These are phyloP conservation scores for Mythimna pallens DNA, from an alignment of 2,888 invertebrate species.

Conservation along the genomic window DNA sequence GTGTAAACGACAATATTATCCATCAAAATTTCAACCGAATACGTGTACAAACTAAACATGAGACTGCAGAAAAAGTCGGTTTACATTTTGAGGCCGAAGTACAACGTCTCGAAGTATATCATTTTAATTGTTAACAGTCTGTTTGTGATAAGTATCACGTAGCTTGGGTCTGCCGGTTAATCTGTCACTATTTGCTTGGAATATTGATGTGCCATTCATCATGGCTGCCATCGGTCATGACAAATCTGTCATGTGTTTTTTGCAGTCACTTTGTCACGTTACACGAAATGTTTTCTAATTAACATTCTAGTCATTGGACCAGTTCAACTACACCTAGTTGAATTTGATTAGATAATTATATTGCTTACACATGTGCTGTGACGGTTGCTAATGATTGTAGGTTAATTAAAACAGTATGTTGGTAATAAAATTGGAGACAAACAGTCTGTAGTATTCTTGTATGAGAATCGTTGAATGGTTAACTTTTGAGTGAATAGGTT, in stretches of 20 bases:
- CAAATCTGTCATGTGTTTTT: constrained; percentile 46
- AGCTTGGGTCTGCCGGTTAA: constrained; percentile 69
- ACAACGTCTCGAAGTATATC: constrained; percentile 54
- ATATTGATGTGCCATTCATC: constrained; percentile 85
- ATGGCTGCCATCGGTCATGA: constrained; percentile 63
- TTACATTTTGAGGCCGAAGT: constrained; percentile 37
- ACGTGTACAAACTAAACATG: constrained; percentile 36
- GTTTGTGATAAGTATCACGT: constrained; percentile 74
- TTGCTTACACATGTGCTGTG: constrained; percentile 15
- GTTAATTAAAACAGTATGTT: constrained; percentile 28
- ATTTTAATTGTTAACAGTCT: constrained; percentile 61
- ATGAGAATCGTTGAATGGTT: neutral
- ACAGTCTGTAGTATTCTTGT: constrained; percentile 2
- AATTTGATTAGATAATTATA: constrained; percentile 12
- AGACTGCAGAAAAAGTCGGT: constrained; percentile 37
- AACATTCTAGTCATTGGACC: constrained; percentile 34
- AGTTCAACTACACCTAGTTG: constrained; percentile 11
- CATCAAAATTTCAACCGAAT: constrained; percentile 25
- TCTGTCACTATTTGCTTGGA: constrained; percentile 77
- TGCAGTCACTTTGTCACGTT: constrained; percentile 33
- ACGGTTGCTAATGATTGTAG: constrained; percentile 33
- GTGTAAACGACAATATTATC: constrained; percentile 35
- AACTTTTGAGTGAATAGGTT: no score
- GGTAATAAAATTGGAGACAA: constrained; percentile 24
- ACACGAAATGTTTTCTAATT: constrained; percentile 37